These are phyloP conservation scores for Laupala kohalensis DNA, from an alignment of 1,140 invertebrate genomes.

Conservation along the genomic window DNA sequence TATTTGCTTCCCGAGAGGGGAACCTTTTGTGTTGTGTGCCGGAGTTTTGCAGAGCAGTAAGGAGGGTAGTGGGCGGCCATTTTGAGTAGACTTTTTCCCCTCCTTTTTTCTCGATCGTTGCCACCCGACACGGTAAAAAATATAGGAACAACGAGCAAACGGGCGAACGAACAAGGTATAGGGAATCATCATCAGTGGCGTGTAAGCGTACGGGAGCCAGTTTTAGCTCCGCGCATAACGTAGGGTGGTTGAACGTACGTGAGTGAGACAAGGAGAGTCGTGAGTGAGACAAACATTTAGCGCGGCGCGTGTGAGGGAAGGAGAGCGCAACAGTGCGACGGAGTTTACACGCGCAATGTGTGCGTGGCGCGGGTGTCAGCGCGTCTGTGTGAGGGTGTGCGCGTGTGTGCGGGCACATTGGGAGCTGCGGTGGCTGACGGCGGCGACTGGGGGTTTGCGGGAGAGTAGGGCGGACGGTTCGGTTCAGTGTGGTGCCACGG, in stretches of 20 bases:
- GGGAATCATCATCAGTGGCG: conserved; percentile 8
- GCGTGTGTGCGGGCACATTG: conserved; percentile 6
- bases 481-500: neutral
- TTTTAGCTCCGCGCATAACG: conserved; percentile 1
- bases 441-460: conserved; percentile 6
- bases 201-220: neutral
- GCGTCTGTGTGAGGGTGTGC: neutral
- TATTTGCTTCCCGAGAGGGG: conserved; percentile 12
- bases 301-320: neutral
- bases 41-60: conserved; percentile 9
- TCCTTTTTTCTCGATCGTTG: neutral
- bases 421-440: conserved; percentile 11
- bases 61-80: conserved; percentile 13
- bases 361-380: neutral
- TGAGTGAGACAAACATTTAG: neutral
- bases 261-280: neutral
- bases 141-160: neutral
- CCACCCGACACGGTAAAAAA: neutral
- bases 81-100: conserved; percentile 10
- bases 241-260: neutral
- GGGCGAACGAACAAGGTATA: conserved; percentile 9
- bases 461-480: neutral
- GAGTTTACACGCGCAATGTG: neutral
- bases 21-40: conserved; percentile 12
- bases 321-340: neutral